Evolutionary conservation across 2,113 vertebrate species (phyloP), one percentile per base, ranked within the genome.

Genomic region (Thamnophis sirtalis): DNA sequence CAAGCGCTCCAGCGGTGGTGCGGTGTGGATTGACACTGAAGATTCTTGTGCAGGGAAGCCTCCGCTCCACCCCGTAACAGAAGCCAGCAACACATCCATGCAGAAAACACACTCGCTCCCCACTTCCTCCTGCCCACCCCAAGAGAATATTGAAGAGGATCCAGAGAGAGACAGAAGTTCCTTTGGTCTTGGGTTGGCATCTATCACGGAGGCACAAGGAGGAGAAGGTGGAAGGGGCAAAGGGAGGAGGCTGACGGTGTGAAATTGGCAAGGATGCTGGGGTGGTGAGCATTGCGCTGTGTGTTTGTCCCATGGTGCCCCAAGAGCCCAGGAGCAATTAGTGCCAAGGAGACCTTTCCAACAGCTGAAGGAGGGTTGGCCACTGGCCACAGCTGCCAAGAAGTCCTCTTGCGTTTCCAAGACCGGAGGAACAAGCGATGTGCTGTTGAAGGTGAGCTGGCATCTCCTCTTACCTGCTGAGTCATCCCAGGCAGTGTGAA

Each of bases 1-100:
- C 86, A 84, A 90, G 89, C 11, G 54, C 86, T 92, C 94, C 92
- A 93, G 93, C 89, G 0, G 88, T 0, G 8, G 87, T 0, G n/a
- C 93, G 94, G 94, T 93, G 93, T 84, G 93, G 95, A 96, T 33
- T 94, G 96, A 93, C 95, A 92, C 28, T 89, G 94, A 91, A 19
- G 93, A 91, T 93, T 50, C 93, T 85, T 88, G 11, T 86, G 86
- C 90, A 91, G 95, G 93, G 95, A 88, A 95, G 84, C 93, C 94
- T 33, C 94, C 92, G 93, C 86, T 50, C 33, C 68, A 80, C n/a
- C n/a, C 68, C 5, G 0, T 55, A 94, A 95, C 51, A 95, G 95
- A 95, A 95, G 94, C 93, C 28, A 85, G 88, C 86, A 22, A 26
- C 7, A 28, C 85, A 53, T 58, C 93, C 92, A 93, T 94, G 38